Evolutionary conservation across 23 tunicate species (phyloP).

Genomic region (Oikopleura vanhoeffeni): DNA sequence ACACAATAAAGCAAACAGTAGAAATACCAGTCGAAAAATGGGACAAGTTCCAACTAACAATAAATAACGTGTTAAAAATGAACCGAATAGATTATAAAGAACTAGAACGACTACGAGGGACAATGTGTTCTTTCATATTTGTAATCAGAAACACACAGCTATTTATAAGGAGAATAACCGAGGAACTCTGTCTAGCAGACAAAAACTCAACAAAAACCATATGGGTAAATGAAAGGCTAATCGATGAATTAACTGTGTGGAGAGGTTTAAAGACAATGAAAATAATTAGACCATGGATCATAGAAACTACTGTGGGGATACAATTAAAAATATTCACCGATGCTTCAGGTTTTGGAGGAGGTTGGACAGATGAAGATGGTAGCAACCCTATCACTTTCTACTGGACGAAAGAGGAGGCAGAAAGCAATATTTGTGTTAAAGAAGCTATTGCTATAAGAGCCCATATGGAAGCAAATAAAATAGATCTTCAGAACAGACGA

Average conservation of each 20-base stretch:
- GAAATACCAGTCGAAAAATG: background rate
- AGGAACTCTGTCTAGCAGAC: background rate
- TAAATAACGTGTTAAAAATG: background rate
- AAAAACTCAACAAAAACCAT: background rate
- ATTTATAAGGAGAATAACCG: background rate
- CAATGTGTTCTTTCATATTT: background rate
- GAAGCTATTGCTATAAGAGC: background rate
- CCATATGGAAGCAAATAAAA: background rate
- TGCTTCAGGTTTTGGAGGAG: background rate
- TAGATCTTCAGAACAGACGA: background rate
- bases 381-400: background rate
- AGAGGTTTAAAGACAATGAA: background rate
- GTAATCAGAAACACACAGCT: background rate
- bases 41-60: background rate
- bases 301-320: background rate
- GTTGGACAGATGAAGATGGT: background rate
- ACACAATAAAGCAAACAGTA: background rate
- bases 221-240: background rate
- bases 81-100: background rate
- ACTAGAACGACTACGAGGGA: background rate
- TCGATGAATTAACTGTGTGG: background rate
- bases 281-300: background rate
- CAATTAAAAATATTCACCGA: background rate
- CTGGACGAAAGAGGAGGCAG: background rate
- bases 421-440: background rate